These are phyloP conservation scores for Xiphydria camelus DNA, from an alignment of 2,888 invertebrate species.

Conservation along the genomic window DNA sequence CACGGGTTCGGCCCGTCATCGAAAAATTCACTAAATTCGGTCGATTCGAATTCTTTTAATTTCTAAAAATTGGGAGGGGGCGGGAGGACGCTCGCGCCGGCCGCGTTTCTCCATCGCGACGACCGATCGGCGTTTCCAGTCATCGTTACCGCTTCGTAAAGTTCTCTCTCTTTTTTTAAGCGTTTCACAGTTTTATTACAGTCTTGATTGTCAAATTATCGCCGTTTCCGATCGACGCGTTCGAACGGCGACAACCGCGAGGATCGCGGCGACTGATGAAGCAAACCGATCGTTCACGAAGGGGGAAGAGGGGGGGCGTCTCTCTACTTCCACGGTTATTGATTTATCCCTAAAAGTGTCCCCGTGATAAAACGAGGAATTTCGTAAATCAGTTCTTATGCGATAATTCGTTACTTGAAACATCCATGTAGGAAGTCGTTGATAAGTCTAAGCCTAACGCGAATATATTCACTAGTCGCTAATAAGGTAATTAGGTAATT, in stretches of 20 bases:
- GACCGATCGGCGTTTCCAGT: too few species aligned
- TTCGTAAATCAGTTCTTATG: not conserved
- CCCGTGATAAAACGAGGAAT: not conserved
- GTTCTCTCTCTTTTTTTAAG: too few species aligned
- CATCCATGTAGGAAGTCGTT: constrained; percentile 20
- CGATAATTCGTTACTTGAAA: constrained; percentile 11
- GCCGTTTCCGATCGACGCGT: not conserved
- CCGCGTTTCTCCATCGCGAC: too few species aligned
- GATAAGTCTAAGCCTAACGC: constrained; percentile 33
- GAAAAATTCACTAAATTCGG: too few species aligned
- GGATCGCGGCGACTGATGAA: not conserved
- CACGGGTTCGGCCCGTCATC: too few species aligned
- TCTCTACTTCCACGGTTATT: not conserved
- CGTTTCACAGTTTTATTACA: not conserved
- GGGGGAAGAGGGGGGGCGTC: not conserved
- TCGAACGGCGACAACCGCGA: not conserved
- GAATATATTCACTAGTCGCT: constrained; percentile 31
- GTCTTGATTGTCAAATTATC: not conserved
- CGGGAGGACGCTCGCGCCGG: too few species aligned
- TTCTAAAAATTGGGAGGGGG: too few species aligned
- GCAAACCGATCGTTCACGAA: not conserved
- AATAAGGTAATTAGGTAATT: constrained; percentile 31
- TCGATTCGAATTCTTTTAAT: too few species aligned
- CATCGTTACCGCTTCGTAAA: too few species aligned
- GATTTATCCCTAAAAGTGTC: not conserved